These are phyloP conservation scores for Plagodis pulveraria DNA, from an alignment of 2,888 invertebrate species.

Conservation along the genomic window DNA sequence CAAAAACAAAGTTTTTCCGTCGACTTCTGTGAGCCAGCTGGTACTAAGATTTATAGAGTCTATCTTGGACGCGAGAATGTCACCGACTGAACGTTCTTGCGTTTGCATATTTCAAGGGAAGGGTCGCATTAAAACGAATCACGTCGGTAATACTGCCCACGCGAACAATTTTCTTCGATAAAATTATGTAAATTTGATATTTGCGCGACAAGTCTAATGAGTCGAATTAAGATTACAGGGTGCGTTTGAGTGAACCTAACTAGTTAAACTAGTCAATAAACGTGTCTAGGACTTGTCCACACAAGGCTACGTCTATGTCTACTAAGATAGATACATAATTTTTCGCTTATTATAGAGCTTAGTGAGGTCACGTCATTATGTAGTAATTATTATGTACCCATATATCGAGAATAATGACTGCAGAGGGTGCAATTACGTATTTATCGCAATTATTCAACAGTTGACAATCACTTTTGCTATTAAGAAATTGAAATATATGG, in stretches of 20 bases:
- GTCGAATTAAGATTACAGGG: slow-evolving; percentile 74
- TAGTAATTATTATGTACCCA: slow-evolving; percentile 3
- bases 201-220: slow-evolving; percentile 71
- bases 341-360: slow-evolving; percentile 23
- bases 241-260: slow-evolving; percentile 57
- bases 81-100: slow-evolving; percentile 45
- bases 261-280: slow-evolving; percentile 67
- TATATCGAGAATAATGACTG: slow-evolving; percentile 22
- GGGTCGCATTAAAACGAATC: slow-evolving; percentile 68
- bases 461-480: slow-evolving; percentile 20
- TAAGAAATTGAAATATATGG: slow-evolving; percentile 10
- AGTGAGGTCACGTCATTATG: slow-evolving; percentile 20
- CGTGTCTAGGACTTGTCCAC: slow-evolving; percentile 66
- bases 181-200: slow-evolving; percentile 79
- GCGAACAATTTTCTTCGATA: slow-evolving; percentile 78
- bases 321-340: slow-evolving; percentile 9
- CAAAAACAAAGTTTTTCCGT: slow-evolving; percentile 49
- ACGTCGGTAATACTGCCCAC: slow-evolving; percentile 64
- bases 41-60: slow-evolving; percentile 15
- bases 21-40: slow-evolving; percentile 23
- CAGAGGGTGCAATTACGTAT: slow-evolving; percentile 23
- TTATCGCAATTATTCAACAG: slow-evolving; percentile 16
- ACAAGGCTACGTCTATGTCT: slow-evolving; percentile 41
- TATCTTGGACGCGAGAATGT: slow-evolving; percentile 13
- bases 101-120: slow-evolving; percentile 72